Evolutionary conservation across 1,140 invertebrate genomes (phyloP).

Genomic region (Sipha flava): DNA sequence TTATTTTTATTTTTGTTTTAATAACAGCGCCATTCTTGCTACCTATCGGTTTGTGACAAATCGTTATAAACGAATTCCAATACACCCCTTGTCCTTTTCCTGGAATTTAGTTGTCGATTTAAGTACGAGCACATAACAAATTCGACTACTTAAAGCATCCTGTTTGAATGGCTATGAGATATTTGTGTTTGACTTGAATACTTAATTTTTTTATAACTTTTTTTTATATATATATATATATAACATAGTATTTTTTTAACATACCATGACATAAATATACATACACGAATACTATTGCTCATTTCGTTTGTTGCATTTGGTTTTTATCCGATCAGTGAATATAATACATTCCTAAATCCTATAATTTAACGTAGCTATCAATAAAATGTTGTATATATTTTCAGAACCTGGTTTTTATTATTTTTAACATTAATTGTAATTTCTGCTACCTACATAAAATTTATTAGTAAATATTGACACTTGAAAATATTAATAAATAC

Average conservation of each 20-base stretch:
- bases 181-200: not conserved
- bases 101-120: not conserved
- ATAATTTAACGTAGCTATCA: no score
- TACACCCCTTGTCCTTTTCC: not conserved
- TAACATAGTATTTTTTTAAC: not conserved
- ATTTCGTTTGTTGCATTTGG: not conserved
- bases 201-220: not conserved
- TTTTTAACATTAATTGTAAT: no score
- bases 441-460: no score
- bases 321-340: not conserved
- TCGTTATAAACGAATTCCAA: not conserved
- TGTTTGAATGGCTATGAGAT: no score
- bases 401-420: no score
- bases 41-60: no score
- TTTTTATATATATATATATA: no score
- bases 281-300: not conserved
- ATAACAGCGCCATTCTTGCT: not conserved
- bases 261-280: not conserved
- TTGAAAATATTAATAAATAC: no score
- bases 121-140: not conserved
- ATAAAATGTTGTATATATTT: no score
- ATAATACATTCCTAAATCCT: no score
- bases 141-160: not conserved
- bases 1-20: not conserved
- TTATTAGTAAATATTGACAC: no score